Conservation (phyloP, 92 coral and sea anemone genomes). For the Palythoa heliodiscus region DNA sequence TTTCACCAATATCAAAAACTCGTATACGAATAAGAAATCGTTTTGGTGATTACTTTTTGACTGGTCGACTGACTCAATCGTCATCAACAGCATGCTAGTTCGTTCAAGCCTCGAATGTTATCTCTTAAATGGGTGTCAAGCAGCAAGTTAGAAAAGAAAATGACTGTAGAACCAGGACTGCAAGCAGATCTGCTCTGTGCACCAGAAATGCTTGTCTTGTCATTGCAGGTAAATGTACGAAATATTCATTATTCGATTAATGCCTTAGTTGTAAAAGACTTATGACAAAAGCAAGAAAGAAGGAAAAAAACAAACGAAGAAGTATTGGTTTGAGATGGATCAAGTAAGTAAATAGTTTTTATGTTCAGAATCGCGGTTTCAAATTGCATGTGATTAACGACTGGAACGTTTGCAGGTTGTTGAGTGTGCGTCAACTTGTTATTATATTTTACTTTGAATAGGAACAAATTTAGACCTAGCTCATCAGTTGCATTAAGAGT, state of each 20-base stretch:
- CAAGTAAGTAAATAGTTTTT: no score
- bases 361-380: no score
- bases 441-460: not conserved
- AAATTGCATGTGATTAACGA: no score
- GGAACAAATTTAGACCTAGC: not conserved
- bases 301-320: no score
- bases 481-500: not conserved
- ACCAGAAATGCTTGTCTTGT: constrained; percentile 76
- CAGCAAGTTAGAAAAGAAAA: constrained; percentile 84
- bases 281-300: no score
- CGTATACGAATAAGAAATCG: no score
- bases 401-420: no score
- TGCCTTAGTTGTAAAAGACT: not conserved
- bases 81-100: constrained; percentile 80
- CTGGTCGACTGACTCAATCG: no score
- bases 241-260: not conserved
- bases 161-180: constrained; percentile 51
- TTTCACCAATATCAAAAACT: no score
- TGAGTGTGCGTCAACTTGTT: no score
- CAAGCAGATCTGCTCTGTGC: constrained; percentile 77
- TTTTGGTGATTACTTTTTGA: no score
- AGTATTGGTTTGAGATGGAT: no score
- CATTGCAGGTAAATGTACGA: constrained; percentile 69
- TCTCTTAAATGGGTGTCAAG: constrained; percentile 91
- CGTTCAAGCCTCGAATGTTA: constrained; percentile 86